phyloP scores from a whole-genome alignment of 2,888 invertebrate species.

The Pantelozetes paolii region DNA sequence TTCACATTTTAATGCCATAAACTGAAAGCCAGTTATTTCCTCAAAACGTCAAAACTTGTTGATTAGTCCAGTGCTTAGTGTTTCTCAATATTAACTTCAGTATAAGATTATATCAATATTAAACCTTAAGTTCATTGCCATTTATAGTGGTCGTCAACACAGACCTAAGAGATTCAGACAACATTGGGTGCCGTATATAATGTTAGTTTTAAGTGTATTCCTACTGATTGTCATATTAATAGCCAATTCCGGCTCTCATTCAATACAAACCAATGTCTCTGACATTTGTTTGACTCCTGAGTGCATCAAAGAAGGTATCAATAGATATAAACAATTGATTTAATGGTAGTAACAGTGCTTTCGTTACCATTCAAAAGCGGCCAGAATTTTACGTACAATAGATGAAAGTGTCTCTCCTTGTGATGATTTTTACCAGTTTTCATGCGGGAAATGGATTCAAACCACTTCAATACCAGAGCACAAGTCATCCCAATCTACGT shows the following conservation, averaged over 20 bases:
- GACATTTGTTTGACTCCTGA: slow-evolving; percentile 6
- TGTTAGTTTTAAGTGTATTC: background rate
- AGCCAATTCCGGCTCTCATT: slow-evolving; percentile 28
- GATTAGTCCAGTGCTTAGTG: background rate
- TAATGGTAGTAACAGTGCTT: background rate
- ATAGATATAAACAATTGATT: background rate
- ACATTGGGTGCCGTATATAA: slow-evolving; percentile 10
- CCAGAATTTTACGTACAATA: slow-evolving; percentile 68
- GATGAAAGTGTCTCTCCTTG: slow-evolving; percentile 69
- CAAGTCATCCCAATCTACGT: slow-evolving; percentile 29
- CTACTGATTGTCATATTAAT: slow-evolving; percentile 29
- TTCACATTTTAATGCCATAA: background rate
- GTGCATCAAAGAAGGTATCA: slow-evolving; percentile 30
- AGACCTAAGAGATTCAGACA: background rate
- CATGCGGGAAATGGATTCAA: slow-evolving; percentile 70
- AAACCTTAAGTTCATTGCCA: slow-evolving; percentile 30
- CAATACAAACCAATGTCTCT: background rate
- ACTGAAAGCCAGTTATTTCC: slow-evolving; percentile 3
- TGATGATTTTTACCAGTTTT: slow-evolving; percentile 74
- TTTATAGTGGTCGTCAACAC: slow-evolving; percentile 13
- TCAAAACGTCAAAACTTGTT: background rate
- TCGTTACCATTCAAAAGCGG: slow-evolving; percentile 56
- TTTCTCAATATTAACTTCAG: background rate
- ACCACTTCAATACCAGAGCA: slow-evolving; percentile 34
- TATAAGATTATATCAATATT: background rate